Evolutionary conservation across 2,113 vertebrate species (phyloP).

Genomic region (Hemiscyllium ocellatum): DNA sequence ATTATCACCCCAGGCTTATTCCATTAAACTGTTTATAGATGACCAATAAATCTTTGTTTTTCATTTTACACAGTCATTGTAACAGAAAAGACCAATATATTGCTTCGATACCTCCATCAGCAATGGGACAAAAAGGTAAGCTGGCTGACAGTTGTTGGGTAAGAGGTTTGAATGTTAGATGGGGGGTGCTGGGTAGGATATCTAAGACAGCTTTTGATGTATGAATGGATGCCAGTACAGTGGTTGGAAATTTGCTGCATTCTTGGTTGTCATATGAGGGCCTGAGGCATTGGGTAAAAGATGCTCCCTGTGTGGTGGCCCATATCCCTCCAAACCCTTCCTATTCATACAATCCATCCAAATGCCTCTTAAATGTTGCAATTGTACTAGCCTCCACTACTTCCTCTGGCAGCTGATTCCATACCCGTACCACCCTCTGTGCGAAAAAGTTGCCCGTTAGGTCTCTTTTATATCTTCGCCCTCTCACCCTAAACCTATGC

Average conservation of each 20-base stretch:
- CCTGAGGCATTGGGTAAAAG: neutral
- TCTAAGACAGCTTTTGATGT: neutral
- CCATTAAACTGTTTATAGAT: neutral
- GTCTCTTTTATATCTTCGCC: too few species aligned
- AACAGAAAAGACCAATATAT: slow-evolving; percentile 93
- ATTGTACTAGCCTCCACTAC: too few species aligned
- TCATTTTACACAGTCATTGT: slow-evolving; percentile 72
- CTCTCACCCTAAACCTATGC: too few species aligned
- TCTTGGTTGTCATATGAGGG: neutral
- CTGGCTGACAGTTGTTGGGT: neutral
- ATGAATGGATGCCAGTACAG: neutral
- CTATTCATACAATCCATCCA: too few species aligned
- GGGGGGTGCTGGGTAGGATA: too few species aligned
- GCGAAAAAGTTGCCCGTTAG: too few species aligned
- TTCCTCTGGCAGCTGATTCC: too few species aligned
- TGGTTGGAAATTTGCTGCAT: neutral
- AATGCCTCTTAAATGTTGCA: too few species aligned
- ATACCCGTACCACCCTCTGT: too few species aligned
- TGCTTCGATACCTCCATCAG: slow-evolving; percentile 86
- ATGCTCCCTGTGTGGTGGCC: neutral
- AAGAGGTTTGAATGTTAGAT: neutral
- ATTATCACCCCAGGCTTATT: neutral
- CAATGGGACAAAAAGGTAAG: slow-evolving; percentile 95
- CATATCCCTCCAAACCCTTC: too few species aligned
- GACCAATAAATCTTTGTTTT: slow-evolving; percentile 30